Percentiles rank a stretch among this genome's conserved stretches.
phyloP scores from a whole-genome alignment of 2,888 invertebrate species.

The Zeuzera pyrina region DNA sequence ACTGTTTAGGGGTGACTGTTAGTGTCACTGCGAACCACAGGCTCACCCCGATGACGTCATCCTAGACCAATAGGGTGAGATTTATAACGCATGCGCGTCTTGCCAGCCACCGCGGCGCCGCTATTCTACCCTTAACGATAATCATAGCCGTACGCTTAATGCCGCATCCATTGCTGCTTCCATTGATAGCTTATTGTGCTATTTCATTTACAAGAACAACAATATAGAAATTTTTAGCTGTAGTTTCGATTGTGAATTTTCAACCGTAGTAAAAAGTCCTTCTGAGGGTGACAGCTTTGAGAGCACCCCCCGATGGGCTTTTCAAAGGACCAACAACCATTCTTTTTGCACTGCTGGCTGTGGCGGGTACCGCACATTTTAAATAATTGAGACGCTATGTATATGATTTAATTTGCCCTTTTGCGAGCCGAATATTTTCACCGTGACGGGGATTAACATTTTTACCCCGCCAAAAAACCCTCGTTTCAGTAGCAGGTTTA shows the following conservation, averaged over 20 bases:
- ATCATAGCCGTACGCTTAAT: conserved; percentile 21
- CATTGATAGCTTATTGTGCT: conserved; percentile 25
- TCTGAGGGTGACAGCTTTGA: conserved; percentile 68
- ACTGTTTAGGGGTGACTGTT: conserved; percentile 65
- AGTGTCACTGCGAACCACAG: conserved; percentile 59
- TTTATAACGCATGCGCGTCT: conserved; percentile 55
- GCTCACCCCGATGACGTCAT: conserved; percentile 72
- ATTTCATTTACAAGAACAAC: conserved; percentile 15
- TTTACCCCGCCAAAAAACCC: conserved; percentile 22
- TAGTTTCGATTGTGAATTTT: conserved; percentile 33
- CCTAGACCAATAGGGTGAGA: conserved; percentile 64
- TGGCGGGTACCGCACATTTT: conserved; percentile 52
- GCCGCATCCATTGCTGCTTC: conserved; percentile 44
- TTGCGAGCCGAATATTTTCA: conserved; percentile 43
- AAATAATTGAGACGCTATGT: conserved; percentile 63
- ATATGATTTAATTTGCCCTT: conserved; percentile 69
- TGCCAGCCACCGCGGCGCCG: conserved; percentile 61
- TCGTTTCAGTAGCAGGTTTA: conserved; percentile 21
- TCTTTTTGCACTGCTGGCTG: conserved; percentile 59
- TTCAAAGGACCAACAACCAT: conserved; percentile 64
- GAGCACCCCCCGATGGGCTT: conserved; percentile 59
- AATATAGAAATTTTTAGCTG: conserved; percentile 29
- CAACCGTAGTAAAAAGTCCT: conserved; percentile 45
- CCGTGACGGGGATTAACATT: conserved; percentile 32
- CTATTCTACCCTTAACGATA: conserved; percentile 29